These are phyloP conservation scores for Aphidius colemani DNA, from an alignment of 2,888 invertebrate genomes.

Conservation along the genomic window DNA sequence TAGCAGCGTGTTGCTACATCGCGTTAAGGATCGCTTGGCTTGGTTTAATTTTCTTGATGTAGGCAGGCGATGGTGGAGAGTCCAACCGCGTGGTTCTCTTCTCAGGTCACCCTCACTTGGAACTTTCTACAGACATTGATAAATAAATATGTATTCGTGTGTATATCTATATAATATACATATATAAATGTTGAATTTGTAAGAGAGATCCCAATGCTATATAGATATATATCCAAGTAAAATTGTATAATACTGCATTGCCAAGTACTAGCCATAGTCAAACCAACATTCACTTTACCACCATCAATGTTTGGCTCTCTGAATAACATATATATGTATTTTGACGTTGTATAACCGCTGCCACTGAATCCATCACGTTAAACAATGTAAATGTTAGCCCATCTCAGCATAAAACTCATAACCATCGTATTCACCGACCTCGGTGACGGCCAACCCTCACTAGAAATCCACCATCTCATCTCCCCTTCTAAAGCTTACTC, in stretches of 20 bases:
- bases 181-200: no score
- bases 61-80: conserved; percentile 51
- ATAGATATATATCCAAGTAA: no score
- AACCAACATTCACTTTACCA: conserved; percentile 1
- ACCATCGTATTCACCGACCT: conserved; percentile 33
- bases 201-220: no score
- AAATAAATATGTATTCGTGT: no score
- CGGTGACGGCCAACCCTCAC: background rate
- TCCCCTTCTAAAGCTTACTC: conserved; percentile 1
- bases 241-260: background rate
- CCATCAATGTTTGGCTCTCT: conserved; percentile 14
- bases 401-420: conserved; percentile 57
- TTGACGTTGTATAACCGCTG: conserved; percentile 38
- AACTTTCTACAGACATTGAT: conserved; percentile 27
- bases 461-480: no score
- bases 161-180: no score
- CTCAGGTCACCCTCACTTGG: conserved; percentile 46
- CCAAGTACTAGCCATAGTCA: conserved; percentile 1
- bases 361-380: conserved; percentile 57
- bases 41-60: conserved; percentile 61
- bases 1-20: conserved; percentile 49
- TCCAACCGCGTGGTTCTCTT: conserved; percentile 38
- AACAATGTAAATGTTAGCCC: conserved; percentile 59
- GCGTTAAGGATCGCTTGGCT: conserved; percentile 59
- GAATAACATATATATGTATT: conserved; percentile 25